These are phyloP conservation scores for Limnephilus auricula DNA, from an alignment of 2,888 invertebrate genomes.

Conservation along the genomic window DNA sequence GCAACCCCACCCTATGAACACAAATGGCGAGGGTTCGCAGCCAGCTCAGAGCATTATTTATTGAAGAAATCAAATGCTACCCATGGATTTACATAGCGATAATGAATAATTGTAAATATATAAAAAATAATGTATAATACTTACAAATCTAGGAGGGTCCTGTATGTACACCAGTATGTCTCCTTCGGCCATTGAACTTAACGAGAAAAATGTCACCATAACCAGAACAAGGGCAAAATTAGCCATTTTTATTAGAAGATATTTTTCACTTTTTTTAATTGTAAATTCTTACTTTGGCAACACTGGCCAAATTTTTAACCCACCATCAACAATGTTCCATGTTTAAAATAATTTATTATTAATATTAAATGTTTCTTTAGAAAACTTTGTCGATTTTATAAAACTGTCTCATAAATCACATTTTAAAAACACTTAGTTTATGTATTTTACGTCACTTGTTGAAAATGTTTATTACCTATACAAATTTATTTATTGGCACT, in stretches of 20 bases:
- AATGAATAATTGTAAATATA: too few species aligned
- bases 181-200: constrained; percentile 57
- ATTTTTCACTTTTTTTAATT: not conserved
- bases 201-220: not conserved
- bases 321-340: constrained; percentile 2
- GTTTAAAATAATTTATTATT: not conserved
- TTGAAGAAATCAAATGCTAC: too few species aligned
- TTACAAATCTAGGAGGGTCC: constrained; percentile 61
- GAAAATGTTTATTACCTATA: not conserved
- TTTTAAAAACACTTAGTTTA: not conserved
- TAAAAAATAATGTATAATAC: constrained; percentile 36
- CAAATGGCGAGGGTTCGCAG: too few species aligned
- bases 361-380: not conserved
- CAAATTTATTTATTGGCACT: not conserved
- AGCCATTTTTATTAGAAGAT: not conserved
- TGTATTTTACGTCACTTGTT: not conserved
- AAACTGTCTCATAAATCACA: not conserved
- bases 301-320: not conserved
- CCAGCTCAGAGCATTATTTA: too few species aligned
- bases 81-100: too few species aligned
- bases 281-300: not conserved
- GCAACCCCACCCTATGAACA: too few species aligned
- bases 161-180: constrained; percentile 61
- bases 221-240: not conserved
- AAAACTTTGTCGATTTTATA: not conserved